phyloP scores from a whole-genome alignment of 1,140 invertebrate genomes.

The Pogonus chalceus region DNA sequence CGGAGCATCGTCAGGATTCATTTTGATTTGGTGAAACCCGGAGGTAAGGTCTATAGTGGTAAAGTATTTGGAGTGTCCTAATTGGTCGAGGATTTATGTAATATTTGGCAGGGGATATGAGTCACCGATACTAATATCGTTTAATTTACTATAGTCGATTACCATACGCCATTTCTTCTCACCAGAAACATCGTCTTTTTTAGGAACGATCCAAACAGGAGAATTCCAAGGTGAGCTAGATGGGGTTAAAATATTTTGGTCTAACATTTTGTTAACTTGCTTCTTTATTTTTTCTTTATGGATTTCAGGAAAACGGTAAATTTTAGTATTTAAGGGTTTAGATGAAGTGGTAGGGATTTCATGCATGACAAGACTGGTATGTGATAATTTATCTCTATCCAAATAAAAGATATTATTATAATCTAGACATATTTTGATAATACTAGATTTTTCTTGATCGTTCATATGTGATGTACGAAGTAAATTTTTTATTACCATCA shows the following conservation, averaged over 20 bases:
- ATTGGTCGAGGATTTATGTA: conserved; percentile 32
- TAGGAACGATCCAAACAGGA: conserved; percentile 34
- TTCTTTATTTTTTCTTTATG: conserved; percentile 33
- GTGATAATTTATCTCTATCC: conserved; percentile 17
- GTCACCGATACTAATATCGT: conserved; percentile 33
- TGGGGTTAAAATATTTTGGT: conserved; percentile 31
- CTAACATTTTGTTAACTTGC: conserved; percentile 34
- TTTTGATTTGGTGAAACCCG: conserved; percentile 28
- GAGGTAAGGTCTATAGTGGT: conserved; percentile 37
- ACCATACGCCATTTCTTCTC: conserved; percentile 33
- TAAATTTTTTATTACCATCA: too few species aligned
- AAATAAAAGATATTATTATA: conserved; percentile 23
- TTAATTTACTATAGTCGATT: conserved; percentile 33
- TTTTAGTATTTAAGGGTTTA: conserved; percentile 25
- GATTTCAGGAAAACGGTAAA: conserved; percentile 29
- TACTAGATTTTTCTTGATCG: conserved; percentile 13
- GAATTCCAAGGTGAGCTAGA: conserved; percentile 28
- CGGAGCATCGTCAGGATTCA: conserved; percentile 24
- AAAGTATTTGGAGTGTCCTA: conserved; percentile 40
- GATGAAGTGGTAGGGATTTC: conserved; percentile 21
- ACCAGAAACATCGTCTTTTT: conserved; percentile 32
- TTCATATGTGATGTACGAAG: conserved; percentile 19
- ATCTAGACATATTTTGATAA: conserved; percentile 15
- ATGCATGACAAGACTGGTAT: conserved; percentile 18
- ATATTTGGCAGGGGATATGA: conserved; percentile 44